phyloP scores from a whole-genome alignment of 2,888 invertebrate genomes.

The Lepidocyrtinus sp. region DNA sequence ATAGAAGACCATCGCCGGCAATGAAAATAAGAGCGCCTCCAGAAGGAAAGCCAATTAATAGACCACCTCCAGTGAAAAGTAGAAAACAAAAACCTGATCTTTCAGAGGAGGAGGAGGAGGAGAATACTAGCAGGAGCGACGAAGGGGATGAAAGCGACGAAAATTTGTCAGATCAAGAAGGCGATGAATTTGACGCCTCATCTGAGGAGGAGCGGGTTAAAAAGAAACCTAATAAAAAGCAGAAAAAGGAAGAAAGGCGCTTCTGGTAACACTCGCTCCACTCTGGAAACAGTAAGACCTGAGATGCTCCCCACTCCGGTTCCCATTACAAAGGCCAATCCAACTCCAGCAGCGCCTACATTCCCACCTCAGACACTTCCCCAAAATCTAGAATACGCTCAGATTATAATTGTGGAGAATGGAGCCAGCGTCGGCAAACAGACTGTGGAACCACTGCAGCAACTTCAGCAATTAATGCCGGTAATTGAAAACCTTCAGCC shows the following conservation, averaged over 20 bases:
- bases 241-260: no score
- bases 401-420: background rate
- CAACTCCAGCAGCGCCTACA: background rate
- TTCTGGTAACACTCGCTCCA: no score
- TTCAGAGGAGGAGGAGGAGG: no score
- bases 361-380: background rate
- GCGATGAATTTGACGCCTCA: constrained; percentile 11
- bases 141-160: constrained; percentile 5
- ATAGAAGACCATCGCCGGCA: background rate
- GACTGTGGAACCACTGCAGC: constrained; percentile 10
- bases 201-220: constrained; percentile 25
- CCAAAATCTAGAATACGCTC: constrained; percentile 1
- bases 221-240: background rate
- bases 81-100: no score
- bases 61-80: background rate
- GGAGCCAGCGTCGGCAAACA: background rate
- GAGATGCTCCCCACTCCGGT: background rate
- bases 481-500: background rate
- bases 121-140: constrained; percentile 6
- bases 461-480: constrained; percentile 11
- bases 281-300: background rate
- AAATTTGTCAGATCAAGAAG: constrained; percentile 23
- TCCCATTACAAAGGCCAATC: background rate
- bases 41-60: no score
- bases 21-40: no score